These are phyloP conservation scores for Melanargia galathea DNA, from an alignment of 2,888 invertebrate genomes.

Conservation along the genomic window DNA sequence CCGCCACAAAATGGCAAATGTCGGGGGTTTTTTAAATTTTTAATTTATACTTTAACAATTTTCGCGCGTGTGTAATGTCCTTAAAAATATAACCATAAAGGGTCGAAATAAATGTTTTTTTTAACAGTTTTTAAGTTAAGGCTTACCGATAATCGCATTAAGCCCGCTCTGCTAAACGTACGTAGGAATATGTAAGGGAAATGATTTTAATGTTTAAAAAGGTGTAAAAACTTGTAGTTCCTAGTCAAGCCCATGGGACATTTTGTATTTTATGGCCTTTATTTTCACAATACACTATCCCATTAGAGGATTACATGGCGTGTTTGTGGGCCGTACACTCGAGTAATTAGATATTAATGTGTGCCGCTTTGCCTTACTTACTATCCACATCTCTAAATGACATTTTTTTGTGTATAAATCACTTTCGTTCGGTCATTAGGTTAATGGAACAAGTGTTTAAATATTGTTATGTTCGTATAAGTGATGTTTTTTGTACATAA, in stretches of 20 bases:
- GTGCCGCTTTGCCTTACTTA: slow-evolving; percentile 9
- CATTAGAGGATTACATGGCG: slow-evolving; percentile 33
- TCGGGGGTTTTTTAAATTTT: no score
- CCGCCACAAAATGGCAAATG: no score
- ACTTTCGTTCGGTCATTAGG: slow-evolving; percentile 12
- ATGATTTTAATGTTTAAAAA: background rate
- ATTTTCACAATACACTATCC: slow-evolving; percentile 35
- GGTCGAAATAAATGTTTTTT: no score
- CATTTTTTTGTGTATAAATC: slow-evolving; percentile 12
- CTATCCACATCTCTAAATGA: slow-evolving; percentile 1
- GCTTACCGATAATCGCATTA: no score
- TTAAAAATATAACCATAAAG: no score
- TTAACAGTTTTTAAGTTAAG: no score
- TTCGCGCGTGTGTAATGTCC: no score
- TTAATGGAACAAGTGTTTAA: slow-evolving; percentile 13
- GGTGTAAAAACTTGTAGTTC: background rate
- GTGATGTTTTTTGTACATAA: background rate
- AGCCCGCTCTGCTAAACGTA: no score
- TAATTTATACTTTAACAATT: no score
- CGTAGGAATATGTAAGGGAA: background rate
- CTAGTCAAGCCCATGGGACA: slow-evolving; percentile 27
- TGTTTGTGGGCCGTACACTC: slow-evolving; percentile 24
- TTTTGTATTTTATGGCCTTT: slow-evolving; percentile 38
- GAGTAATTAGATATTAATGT: slow-evolving; percentile 27
- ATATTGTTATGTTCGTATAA: background rate